These are phyloP conservation scores for Leptestheria dahalacensis DNA, from an alignment of 1,140 invertebrate genomes.

Conservation along the genomic window DNA sequence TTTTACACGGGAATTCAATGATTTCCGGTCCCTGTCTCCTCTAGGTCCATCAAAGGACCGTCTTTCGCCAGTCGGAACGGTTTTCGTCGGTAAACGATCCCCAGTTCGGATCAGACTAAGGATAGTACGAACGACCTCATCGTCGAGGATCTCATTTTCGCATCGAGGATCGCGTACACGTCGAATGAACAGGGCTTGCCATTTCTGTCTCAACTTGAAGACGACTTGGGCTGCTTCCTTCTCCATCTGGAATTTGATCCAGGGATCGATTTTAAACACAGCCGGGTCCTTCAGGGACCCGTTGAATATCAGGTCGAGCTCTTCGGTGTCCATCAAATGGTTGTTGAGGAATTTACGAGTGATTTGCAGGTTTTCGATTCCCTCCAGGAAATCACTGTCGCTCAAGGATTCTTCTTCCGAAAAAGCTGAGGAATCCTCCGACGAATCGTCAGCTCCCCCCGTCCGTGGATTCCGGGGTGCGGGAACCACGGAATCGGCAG, in stretches of 20 bases:
- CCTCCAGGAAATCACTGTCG: neutral
- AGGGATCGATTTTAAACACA: neutral
- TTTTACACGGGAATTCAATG: no score
- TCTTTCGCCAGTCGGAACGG: no score
- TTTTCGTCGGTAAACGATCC: no score
- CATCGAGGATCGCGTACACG: neutral
- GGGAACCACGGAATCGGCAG: conserved; percentile 32
- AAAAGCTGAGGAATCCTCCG: neutral
- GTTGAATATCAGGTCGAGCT: neutral
- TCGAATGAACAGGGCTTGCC: conserved; percentile 6
- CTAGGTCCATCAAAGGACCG: no score
- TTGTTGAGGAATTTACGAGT: neutral
- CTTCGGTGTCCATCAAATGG: neutral
- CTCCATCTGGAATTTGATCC: conserved; percentile 1
- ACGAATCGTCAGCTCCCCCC: neutral
- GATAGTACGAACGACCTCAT: neutral
- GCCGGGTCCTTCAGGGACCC: neutral
- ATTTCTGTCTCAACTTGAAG: conserved; percentile 4
- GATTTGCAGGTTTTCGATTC: neutral
- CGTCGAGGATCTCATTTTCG: neutral
- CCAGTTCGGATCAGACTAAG: neutral
- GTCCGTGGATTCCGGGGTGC: neutral
- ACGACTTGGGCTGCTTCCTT: neutral
- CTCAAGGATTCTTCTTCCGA: neutral
- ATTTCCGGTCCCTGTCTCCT: no score